Conservation (phyloP, 2,113 vertebrate genomes). For the Nerophis ophidion region DNA sequence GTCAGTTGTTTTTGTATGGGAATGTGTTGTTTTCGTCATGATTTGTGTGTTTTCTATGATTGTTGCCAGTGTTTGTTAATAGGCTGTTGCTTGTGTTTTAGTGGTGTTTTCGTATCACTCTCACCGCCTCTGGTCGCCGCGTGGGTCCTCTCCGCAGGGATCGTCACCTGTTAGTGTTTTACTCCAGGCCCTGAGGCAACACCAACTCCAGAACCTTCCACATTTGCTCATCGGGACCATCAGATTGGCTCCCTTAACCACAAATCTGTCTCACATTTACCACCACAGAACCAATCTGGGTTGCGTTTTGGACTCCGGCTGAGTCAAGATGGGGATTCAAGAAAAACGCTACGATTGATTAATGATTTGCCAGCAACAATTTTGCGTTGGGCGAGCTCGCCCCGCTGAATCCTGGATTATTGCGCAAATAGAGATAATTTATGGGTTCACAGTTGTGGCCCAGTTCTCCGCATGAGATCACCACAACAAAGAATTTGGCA, state of each 20-base stretch:
- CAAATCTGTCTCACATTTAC: slow-evolving; percentile 64
- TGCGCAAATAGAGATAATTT: slow-evolving; percentile 36
- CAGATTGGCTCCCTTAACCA: slow-evolving; percentile 46
- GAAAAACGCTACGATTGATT: slow-evolving; percentile 37
- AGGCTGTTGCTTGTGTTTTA: slow-evolving; percentile 42
- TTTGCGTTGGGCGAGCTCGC: slow-evolving; percentile 29
- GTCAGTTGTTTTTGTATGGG: slow-evolving; percentile 2
- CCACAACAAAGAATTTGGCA: slow-evolving; percentile 30
- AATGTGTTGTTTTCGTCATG: background rate
- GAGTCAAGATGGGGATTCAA: slow-evolving; percentile 45
- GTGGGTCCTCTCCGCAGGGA: slow-evolving; percentile 64
- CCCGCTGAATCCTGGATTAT: slow-evolving; percentile 41
- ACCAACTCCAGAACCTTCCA: slow-evolving; percentile 58
- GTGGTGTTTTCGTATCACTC: slow-evolving; percentile 45
- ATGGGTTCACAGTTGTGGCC: slow-evolving; percentile 40
- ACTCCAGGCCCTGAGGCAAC: slow-evolving; percentile 56
- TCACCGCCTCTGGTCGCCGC: slow-evolving; percentile 63
- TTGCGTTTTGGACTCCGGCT: slow-evolving; percentile 37
- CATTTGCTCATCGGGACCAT: slow-evolving; percentile 63
- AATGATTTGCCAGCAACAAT: slow-evolving; percentile 43
- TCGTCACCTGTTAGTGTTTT: slow-evolving; percentile 70
- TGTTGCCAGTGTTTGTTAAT: slow-evolving; percentile 1
- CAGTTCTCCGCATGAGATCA: slow-evolving; percentile 25
- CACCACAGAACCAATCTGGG: slow-evolving; percentile 38
- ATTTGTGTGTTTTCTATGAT: background rate